phyloP scores from a whole-genome alignment of 1,140 invertebrate species.

The Pteromalus puparum region DNA sequence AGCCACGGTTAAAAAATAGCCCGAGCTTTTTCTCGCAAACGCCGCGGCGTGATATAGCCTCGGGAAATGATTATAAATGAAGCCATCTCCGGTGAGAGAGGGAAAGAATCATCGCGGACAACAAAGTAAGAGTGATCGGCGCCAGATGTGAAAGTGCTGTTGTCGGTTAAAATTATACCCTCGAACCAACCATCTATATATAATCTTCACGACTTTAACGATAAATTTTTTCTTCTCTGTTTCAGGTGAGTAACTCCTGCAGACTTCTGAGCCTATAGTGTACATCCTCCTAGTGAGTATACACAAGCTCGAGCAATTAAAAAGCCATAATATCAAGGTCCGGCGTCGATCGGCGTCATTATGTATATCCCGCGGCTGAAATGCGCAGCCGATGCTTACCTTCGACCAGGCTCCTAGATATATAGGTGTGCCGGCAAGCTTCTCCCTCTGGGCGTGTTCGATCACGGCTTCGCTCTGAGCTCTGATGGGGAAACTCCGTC shows the following conservation, averaged over 20 bases:
- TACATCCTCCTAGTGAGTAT: not conserved
- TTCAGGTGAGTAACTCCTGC: constrained; percentile 10
- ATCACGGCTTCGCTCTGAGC: not conserved
- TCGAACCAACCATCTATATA: not conserved
- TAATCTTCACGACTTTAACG: not conserved
- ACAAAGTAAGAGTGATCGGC: constrained; percentile 55
- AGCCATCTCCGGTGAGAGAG: constrained; percentile 65
- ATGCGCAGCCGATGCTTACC: not conserved
- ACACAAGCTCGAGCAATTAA: not conserved
- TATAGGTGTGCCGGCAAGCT: not conserved
- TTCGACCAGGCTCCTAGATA: not conserved
- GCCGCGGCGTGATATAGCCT: constrained; percentile 62
- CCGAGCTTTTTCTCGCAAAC: constrained; percentile 54
- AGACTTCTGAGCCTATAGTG: not conserved
- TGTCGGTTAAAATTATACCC: not conserved
- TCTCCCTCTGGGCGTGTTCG: constrained; percentile 18
- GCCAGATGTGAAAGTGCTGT: not conserved
- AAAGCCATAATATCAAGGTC: not conserved
- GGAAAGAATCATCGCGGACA: constrained; percentile 60
- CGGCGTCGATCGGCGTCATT: too few relatives aligned
- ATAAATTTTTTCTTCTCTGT: constrained; percentile 60
- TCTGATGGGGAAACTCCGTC: constrained; percentile 28
- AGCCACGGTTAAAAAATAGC: constrained; percentile 59
- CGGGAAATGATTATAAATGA: constrained; percentile 73
- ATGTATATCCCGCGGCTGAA: not conserved